Evolutionary conservation across 1,140 invertebrate species (phyloP), one percentile per base, ranked within the genome.

Genomic region (Proctacanthus coquilletti): DNA sequence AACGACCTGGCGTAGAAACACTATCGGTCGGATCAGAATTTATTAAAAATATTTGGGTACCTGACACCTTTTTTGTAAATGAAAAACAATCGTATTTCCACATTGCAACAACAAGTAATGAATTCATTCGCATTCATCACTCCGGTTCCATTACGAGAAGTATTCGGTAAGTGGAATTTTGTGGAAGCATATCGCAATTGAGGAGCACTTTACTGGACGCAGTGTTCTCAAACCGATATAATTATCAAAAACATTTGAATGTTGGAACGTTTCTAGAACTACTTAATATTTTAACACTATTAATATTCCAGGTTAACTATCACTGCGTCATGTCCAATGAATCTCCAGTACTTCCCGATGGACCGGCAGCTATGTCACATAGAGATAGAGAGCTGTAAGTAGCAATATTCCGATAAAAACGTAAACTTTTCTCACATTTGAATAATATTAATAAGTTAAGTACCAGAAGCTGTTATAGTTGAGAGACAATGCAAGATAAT

Each of bases 51-150:
- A 91, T 96, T 63, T 96, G 92, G 92, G 87, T 95, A 55, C 93
- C 93, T 47, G 92, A 97, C 67, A 96, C 92, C 45, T 94, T 94
- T 70, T 95, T 95, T 70, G 91, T 87, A 52, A 97, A 96, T 65
- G 92, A 96, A 70, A 96, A 96, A 70, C 88, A 91, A 67, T 93
- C 89, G 44, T 93, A 93, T 71, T 95, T 96, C 71, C 93, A 97
- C 69, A 84, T 87, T 63, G 89, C 91, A 44, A 96, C 92, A 59
- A 94, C 91, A 49, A 89, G 82, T 66, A 93, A 95, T 70, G 88
- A 94, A 69, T 92, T 95, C 70, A 88, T 95, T 65, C 74, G 91
- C 46, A 92, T 95, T 63, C 82, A 88, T 69, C 80, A 89, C 63
- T 85, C 85, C 46, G 91, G 91, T 53, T 83, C 84, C 61, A 91